Conservation (phyloP, 2,888 invertebrate genomes). For the Embidobia sp. region DNA sequence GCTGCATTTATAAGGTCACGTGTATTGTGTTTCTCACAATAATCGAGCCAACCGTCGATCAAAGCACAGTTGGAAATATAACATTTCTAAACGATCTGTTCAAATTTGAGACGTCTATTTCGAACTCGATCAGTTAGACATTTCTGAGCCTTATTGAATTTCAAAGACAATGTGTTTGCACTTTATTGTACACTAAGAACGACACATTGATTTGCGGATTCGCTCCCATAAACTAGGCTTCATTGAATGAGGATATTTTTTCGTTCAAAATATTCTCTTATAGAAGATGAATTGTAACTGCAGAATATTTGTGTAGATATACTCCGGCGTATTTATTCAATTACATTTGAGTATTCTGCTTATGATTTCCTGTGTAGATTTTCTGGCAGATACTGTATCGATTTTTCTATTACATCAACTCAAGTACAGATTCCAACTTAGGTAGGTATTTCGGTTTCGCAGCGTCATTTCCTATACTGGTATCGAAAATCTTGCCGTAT, state of each 20-base stretch:
- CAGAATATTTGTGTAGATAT: no score
- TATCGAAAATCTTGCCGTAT: conserved; percentile 5
- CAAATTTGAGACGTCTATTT: conserved; percentile 34
- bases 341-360: no score
- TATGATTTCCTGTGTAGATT: background rate
- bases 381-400: conserved; percentile 5
- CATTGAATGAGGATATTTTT: background rate
- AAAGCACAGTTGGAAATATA: conserved; percentile 33
- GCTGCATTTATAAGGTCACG: conserved; percentile 21
- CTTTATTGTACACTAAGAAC: conserved; percentile 1
- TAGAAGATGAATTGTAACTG: no score
- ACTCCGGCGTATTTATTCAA: no score
- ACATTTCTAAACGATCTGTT: conserved; percentile 44
- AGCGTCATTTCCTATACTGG: conserved; percentile 15
- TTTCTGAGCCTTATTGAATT: conserved; percentile 34
- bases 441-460: conserved; percentile 24
- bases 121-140: conserved; percentile 32
- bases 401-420: conserved; percentile 20
- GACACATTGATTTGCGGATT: conserved; percentile 21
- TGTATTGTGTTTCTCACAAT: conserved; percentile 25
- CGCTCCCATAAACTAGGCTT: conserved; percentile 1
- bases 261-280: background rate
- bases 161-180: conserved; percentile 22
- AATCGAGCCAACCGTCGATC: conserved; percentile 37
- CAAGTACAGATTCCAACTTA: conserved; percentile 11